Evolutionary conservation across 2,797 vertebrate species (phyloP), one percentile per base, ranked within the genome.

Genomic region (Aulostomus chinensis): DNA sequence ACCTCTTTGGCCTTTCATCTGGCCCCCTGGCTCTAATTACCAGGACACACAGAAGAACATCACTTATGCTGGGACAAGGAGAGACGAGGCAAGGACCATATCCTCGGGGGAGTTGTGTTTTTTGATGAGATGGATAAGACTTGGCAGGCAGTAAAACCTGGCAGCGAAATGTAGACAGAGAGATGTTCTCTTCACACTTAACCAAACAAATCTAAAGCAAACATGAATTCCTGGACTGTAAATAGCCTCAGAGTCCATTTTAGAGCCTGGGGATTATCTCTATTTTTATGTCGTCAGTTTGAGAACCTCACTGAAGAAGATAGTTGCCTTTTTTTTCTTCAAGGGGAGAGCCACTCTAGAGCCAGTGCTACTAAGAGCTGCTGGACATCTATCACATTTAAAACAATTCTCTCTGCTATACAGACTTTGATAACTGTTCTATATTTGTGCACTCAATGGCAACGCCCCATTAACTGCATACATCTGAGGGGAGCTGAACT

Each of bases 61-160:
- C 51, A 15, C 34, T 1, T 38, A 31, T 18, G 43, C 13, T 36
- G 33, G 55, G 20, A n/a, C 3, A 20, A 14, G 33, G 9, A 9
- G 32, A 31, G n/a, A 4, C 5, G 6, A 21, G 52, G 38, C 9
- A 15, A 24, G 40, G 46, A 22, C 32, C 29, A 10, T 2, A 22
- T 37, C 49, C 59, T 2, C 30, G 3, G 21, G 72, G 75, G 70
- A 73, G 60, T 66, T 4, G 56, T 60, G 70, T 64, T 56, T 57
- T 73, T 47, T 74, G 70, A 77, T 73, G 56, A 72, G 64, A 79
- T 37, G 59, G 59, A 80, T 75, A 38, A n/a, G 58, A 59, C 46
- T 76, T 78, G 71, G 71, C 76, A 78, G 60, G 61, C 51, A 9
- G 58, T 50, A 34, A 28, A 68, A 48, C 40, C 52, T 65, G 65